Evolutionary conservation across 2,888 invertebrate genomes (phyloP), one percentile per base, ranked within the genome.

Genomic region (Rhopalosiphum nymphaeae): DNA sequence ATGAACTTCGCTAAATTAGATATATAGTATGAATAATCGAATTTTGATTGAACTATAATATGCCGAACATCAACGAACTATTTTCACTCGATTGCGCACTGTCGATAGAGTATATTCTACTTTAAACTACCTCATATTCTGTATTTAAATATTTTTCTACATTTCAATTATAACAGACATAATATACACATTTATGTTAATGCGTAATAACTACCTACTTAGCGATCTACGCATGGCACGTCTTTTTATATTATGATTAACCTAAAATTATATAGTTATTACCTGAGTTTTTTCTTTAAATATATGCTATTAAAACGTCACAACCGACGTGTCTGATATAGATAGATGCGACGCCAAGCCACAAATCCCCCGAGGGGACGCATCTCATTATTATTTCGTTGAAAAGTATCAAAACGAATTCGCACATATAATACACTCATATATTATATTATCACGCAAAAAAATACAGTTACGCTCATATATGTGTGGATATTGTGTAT

Each of bases 251-350:
- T 78, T 21, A 78, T 21, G 36, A 78, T 25, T 25, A 78, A 78
- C 78, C 78, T 78, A 78, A 91, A 42, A 91, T 84, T 78, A 91
- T 26, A n/a, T n/a, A 49, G 78, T 78, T 36, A 78, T 78, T 78
- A 78, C 36, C 78, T 2, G 26, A 0, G 25, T 53, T 29, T 84
- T 78, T 36, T 42, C 26, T 53, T 84, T 91, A 84, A 67, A 56
- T 44, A 91, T 29, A 44, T 16, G 11, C 57, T 53, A 92, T 87
- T 92, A 61, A 92, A 87, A 87, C 87, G 87, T 92, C 92, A 88
- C 49, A 42, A 29, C 42, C 29, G 61, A 86, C 87, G 61, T 44
- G 49, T 29, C 7, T 67, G 86, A 67, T 91, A 91, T 49, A 85
- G n/a, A 16, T 67, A 78, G 36, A 61, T 49, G 44, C 29, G 46